Evolutionary conservation across 1,140 invertebrate genomes (phyloP).

Genomic region (Hetaerina americana): DNA sequence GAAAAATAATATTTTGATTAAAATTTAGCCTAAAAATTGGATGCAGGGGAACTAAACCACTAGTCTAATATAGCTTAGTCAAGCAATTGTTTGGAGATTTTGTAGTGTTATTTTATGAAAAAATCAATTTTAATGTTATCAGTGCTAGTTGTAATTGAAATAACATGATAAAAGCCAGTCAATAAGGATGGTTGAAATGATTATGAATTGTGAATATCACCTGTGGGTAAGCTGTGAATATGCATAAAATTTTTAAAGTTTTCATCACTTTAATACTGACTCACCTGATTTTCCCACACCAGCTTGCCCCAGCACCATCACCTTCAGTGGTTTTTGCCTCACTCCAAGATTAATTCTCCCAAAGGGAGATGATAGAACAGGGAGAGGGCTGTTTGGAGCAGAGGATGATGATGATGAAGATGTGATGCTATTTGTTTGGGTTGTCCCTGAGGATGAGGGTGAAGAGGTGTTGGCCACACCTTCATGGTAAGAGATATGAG

Average conservation of each 20-base stretch:
- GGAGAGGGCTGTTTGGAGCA: background rate
- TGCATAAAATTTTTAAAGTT: background rate
- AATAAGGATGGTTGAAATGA: too few relatives aligned
- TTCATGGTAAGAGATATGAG: background rate
- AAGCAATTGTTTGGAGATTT: too few relatives aligned
- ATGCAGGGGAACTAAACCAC: too few relatives aligned
- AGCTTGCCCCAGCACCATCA: conserved; percentile 60
- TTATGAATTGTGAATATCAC: background rate
- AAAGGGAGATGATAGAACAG: background rate
- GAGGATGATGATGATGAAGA: background rate
- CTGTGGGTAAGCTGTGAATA: background rate
- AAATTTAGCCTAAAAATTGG: too few relatives aligned
- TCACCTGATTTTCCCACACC: conserved; percentile 68
- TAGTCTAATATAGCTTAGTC: too few relatives aligned
- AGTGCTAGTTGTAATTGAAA: too few relatives aligned
- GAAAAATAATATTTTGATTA: too few relatives aligned
- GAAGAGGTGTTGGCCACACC: background rate
- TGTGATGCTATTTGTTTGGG: background rate
- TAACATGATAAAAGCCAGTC: too few relatives aligned
- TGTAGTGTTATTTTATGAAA: too few relatives aligned
- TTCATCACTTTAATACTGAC: conserved; percentile 11
- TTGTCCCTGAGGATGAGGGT: background rate
- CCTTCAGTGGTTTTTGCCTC: conserved; percentile 43
- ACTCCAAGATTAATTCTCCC: background rate
- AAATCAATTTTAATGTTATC: too few relatives aligned